Evolutionary conservation across 2,113 vertebrate species (phyloP), one percentile per base, ranked within the genome.

Genomic region (Mystacornis crossleyi): DNA sequence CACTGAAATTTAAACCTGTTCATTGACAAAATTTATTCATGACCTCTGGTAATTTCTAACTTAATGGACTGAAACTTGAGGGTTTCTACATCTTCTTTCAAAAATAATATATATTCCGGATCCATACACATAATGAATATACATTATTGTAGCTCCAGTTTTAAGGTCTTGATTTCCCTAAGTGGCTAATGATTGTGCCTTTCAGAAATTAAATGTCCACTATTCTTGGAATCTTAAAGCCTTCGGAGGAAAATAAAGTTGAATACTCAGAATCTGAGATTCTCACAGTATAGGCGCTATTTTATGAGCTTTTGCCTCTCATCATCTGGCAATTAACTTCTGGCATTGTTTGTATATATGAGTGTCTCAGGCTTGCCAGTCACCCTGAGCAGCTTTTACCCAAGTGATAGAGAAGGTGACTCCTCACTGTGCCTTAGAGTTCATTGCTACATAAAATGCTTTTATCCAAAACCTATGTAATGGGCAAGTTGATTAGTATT

Each of bases 1-100:
- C 36, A 81, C 61, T 93, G 91, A 94, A 95, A 96, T 85, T 60
- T 89, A 91, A 93, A 88, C 67, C 74, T 71, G n/a, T 66, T 80
- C 90, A 78, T 71, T 94, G 92, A 92, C 3, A 4, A 90, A 82
- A 77, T 90, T 93, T 77, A 86, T 86, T 73, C 54, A 65, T 55
- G 64, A 90, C 64, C 47, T 94, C 71, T 82, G 54, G 54, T 75
- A 88, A 82, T 90, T 96, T 95, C 78, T 83, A 54, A 53, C n/a
- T 83, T 90, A 93, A 86, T 86, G 71, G 50, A 73, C 81, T 94
- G 87, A 80, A 93, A 93, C 47, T n/a, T 80, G 42, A 86, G 42
- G 64, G 60, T 62, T 88, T 85, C 75, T 81, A 74, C 57, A 28
- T 25, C 45, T 93, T 81, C 42, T 66, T 92, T 92, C 51, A 91